Evolutionary conservation across 2,113 vertebrate species (phyloP).

Genomic region (Pseudopipra pipra): DNA sequence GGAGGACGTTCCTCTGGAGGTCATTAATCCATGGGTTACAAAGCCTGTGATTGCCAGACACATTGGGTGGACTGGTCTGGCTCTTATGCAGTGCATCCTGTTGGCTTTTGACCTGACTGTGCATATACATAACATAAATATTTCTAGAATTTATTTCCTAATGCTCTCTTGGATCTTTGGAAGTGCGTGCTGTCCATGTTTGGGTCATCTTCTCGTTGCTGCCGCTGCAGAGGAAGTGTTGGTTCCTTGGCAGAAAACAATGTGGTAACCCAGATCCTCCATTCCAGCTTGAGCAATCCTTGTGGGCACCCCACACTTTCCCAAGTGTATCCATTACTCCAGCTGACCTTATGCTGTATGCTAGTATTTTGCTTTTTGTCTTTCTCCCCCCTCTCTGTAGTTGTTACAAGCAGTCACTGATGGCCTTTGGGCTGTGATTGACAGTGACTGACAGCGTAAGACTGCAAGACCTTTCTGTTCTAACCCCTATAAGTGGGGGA

Average conservation of each 20-base stretch:
- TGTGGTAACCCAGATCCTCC: background rate
- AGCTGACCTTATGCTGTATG: background rate
- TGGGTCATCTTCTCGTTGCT: background rate
- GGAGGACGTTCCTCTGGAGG: background rate
- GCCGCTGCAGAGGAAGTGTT: accelerated
- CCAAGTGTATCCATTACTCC: background rate
- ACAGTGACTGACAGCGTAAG: background rate
- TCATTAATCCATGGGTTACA: background rate
- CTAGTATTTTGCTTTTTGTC: background rate
- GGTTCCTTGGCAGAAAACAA: background rate
- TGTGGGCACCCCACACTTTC: background rate
- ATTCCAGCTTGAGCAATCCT: background rate
- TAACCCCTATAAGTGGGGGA: background rate
- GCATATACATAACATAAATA: background rate
- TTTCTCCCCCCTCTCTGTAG: background rate
- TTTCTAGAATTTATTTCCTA: background rate
- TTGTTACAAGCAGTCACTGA: background rate
- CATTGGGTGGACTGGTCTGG: accelerated
- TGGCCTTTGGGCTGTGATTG: background rate
- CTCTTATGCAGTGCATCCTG: accelerated
- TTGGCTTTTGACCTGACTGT: background rate
- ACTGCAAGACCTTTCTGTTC: background rate
- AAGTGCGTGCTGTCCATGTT: background rate
- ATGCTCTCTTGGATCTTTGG: background rate
- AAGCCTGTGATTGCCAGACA: background rate